Percentiles rank a stretch among this genome's conserved stretches.
phyloP scores from a whole-genome alignment of 2,797 vertebrate species.

The Pampus argenteus region DNA sequence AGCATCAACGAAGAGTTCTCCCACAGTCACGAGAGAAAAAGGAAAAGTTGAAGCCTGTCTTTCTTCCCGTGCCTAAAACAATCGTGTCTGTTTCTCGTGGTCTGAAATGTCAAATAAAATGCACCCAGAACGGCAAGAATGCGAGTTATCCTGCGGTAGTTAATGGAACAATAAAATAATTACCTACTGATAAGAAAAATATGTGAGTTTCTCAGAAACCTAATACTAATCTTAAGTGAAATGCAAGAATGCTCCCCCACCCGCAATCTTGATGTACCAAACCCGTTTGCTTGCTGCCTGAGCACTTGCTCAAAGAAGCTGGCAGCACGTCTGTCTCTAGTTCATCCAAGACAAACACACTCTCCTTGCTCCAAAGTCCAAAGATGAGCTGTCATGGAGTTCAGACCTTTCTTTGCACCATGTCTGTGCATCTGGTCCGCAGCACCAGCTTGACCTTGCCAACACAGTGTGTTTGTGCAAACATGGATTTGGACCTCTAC shows the following conservation, averaged over 20 bases:
- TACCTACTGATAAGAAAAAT: constrained; percentile 67
- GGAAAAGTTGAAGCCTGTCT: constrained; percentile 24
- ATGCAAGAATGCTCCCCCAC: constrained; percentile 56
- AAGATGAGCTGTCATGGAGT: constrained; percentile 69
- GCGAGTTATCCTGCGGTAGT: constrained; percentile 49
- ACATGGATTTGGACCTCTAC: constrained; percentile 27
- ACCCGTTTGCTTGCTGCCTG: constrained; percentile 50
- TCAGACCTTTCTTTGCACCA: constrained; percentile 54
- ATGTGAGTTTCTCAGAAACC: constrained; percentile 67
- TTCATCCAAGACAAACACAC: constrained; percentile 82
- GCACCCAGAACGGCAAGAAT: constrained; percentile 42
- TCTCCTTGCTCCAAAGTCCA: constrained; percentile 66
- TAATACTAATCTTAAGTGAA: constrained; percentile 67
- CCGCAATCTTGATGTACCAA: constrained; percentile 63
- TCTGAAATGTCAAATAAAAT: constrained; percentile 52
- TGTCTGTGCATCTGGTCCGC: constrained; percentile 69
- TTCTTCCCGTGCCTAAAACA: constrained; percentile 43
- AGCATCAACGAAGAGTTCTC: constrained; percentile 51
- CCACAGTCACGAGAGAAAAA: constrained; percentile 20
- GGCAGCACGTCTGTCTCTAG: constrained; percentile 70
- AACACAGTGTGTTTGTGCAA: constrained; percentile 56
- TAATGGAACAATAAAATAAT: constrained; percentile 66
- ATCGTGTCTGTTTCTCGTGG: constrained; percentile 41
- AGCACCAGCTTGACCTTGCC: constrained; percentile 54
- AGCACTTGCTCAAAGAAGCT: constrained; percentile 72